A percentile compares a stretch with the other conserved stretches of the same genome.
Evolutionary conservation across 2,888 invertebrate species (phyloP).

Genomic region (Altica lythri): DNA sequence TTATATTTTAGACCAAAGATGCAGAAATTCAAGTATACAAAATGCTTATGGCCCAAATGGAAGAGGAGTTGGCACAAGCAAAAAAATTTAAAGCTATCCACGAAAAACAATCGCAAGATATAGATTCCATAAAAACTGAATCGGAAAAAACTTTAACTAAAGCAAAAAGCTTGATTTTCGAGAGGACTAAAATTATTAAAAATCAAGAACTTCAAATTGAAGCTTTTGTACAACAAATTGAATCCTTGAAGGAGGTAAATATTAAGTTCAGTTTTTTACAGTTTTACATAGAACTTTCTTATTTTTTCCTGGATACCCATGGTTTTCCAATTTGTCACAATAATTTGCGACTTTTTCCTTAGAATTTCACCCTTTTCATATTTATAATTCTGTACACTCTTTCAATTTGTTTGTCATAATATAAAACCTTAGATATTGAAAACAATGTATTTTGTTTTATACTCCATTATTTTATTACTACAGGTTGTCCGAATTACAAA

Average conservation of each 20-base stretch:
- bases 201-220: slow-evolving; percentile 80
- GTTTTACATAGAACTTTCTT: too few relatives aligned
- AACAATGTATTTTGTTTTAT: too few relatives aligned
- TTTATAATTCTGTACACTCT: too few relatives aligned
- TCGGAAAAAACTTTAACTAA: slow-evolving; percentile 64
- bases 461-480: too few relatives aligned
- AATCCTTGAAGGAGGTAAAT: slow-evolving; percentile 70
- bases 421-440: too few relatives aligned
- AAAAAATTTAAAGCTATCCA: slow-evolving; percentile 47
- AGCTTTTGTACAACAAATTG: slow-evolving; percentile 72
- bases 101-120: slow-evolving; percentile 48
- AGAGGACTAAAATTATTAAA: slow-evolving; percentile 75
- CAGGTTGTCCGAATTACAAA: slow-evolving; percentile 79
- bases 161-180: slow-evolving; percentile 73
- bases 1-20: slow-evolving; percentile 44
- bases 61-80: slow-evolving; percentile 50
- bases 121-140: slow-evolving; percentile 55
- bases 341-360: too few relatives aligned
- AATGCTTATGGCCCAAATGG: slow-evolving; percentile 40
- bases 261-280: too few relatives aligned
- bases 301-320: too few relatives aligned
- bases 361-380: too few relatives aligned
- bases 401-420: too few relatives aligned
- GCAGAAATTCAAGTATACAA: slow-evolving; percentile 20
- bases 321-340: too few relatives aligned